A percentile compares a stretch with the other conserved stretches of the same genome.
Evolutionary conservation across 1,140 invertebrate genomes (phyloP).

Genomic region (Drosophila varians): DNA sequence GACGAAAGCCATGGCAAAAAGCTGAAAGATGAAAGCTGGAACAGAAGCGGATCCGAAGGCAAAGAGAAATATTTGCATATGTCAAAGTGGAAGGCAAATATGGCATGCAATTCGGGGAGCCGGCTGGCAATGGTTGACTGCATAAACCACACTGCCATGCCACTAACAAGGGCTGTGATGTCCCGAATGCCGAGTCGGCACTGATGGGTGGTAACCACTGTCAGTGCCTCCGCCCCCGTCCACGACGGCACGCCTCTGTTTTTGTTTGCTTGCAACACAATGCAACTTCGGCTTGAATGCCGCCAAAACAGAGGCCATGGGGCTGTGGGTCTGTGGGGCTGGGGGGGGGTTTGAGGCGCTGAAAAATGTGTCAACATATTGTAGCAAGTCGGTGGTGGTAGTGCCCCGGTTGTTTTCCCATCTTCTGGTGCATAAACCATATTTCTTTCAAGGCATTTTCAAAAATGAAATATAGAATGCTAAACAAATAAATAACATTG

Average conservation of each 20-base stretch:
- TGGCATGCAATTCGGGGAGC: slow-evolving; percentile 46
- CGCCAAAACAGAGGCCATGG: neutral
- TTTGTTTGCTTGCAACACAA: slow-evolving; percentile 28
- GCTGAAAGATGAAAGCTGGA: slow-evolving; percentile 1
- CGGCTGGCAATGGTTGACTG: slow-evolving; percentile 40
- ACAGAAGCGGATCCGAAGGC: slow-evolving; percentile 16
- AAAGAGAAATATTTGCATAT: slow-evolving; percentile 66
- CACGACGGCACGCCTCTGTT: neutral
- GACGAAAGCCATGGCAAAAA: slow-evolving; percentile 18
- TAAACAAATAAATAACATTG: neutral
- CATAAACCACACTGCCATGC: slow-evolving; percentile 25
- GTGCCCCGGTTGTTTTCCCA: slow-evolving; percentile 9
- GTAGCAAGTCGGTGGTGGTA: slow-evolving; percentile 33
- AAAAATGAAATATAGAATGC: neutral
- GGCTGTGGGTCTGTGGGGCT: too few relatives aligned
- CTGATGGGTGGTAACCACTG: slow-evolving; percentile 6
- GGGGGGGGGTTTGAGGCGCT: neutral
- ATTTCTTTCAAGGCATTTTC: slow-evolving; percentile 6
- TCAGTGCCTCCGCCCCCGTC: neutral
- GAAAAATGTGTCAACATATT: slow-evolving; percentile 58
- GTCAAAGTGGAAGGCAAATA: slow-evolving; percentile 66
- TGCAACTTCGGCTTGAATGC: slow-evolving; percentile 23
- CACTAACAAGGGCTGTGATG: slow-evolving; percentile 37
- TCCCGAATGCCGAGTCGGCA: neutral
- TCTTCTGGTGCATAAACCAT: slow-evolving; percentile 4